Evolutionary conservation across 2,113 vertebrate species (phyloP), one percentile per base, ranked within the genome.

Genomic region (Corythornis vintsioides): DNA sequence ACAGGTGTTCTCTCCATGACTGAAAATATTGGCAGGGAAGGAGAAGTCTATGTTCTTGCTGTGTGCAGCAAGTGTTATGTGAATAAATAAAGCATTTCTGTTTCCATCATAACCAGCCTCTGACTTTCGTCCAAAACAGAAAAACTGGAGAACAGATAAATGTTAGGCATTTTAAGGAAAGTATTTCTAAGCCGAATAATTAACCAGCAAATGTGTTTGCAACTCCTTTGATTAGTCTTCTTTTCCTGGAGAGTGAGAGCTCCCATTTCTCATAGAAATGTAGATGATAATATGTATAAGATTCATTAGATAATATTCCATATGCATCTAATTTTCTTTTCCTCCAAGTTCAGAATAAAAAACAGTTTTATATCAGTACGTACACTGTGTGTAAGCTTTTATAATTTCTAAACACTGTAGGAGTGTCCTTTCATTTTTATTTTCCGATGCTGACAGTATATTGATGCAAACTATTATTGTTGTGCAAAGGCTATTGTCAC

Each of bases 21-120:
- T 57, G 61, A 91, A 77, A 56, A 67, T 73, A 90, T 31, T 94
- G 75, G 28, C 81, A 89, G 31, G 43, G 33, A 73, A 53, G 59
- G 25, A 72, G 21, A 89, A 89, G 66, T 38, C 86, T 89, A 6
- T 52, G 59, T 43, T 92, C 74, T 81, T 73, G 81, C 83, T 89
- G 89, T 77, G 83, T 95, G 74, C 33, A 69, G 83, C 57, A 82
- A 74, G 79, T 69, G 66, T 89, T 85, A 45, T 28, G 38, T 31
- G 78, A 93, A 90, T 89, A 93, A 93, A 95, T 81, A 90, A 88
- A 89, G 13, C 33, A 79, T 86, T 93, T 96, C 45, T 33, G 63
- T 87, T 90, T 95, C 55, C 50, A 79, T 69, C 83, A 87, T 50
- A 93, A 65, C 25, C 26, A 83, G 64, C 47, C 55, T 84, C 63